Base-by-base conservation (phyloP, 2,113 vertebrate genomes). In the Saimiri boliviensis region DNA sequence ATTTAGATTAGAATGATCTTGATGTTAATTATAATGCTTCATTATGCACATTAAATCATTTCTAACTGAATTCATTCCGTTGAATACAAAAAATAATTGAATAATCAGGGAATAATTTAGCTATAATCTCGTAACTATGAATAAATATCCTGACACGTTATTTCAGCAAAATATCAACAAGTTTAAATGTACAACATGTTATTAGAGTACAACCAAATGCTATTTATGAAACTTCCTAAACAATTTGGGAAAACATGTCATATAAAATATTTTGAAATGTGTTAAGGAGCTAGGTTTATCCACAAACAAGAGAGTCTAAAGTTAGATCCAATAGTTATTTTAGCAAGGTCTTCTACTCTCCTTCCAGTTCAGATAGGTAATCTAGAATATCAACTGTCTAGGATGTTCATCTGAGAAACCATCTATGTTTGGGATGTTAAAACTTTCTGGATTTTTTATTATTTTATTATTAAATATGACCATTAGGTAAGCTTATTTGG, bases 381-480 rank as follows among this genome's bases (percentile, higher is more conserved):
- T 84, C 27, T 86, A 54, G n/a, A 68, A 90, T 95, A 84, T 8
- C 66, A 89, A 66, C 16, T 45, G 12, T 91, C 8, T 93, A 23
- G 82, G 37, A 6, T 63, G 32, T 77, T 91, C 58, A 63, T 80
- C n/a, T 87, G 86, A 92, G 25, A 95, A 96, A 87, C 56, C 84
- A n/a, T 30, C 32, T 52, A 25, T 83, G 60, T 80, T 73, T 86
- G 20, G 13, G 13, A 77, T 73, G 6, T 71, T 73, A 77, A 47
- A 94, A 82, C 8, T 21, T 35, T 91, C 21, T 81, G 84, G 11
- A 12, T 90, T 56, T 92, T 94, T 97, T 92, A 84, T 30, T 20
- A 54, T 83, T 91, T 96, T 80, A 12, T 68, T 63, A 3, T 94
- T 92, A 95, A 89, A 77, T 84, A 63, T 54, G 40, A 54, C 88